Evolutionary conservation across 2,797 vertebrate genomes (phyloP).

Genomic region (Centropyge bicolor): DNA sequence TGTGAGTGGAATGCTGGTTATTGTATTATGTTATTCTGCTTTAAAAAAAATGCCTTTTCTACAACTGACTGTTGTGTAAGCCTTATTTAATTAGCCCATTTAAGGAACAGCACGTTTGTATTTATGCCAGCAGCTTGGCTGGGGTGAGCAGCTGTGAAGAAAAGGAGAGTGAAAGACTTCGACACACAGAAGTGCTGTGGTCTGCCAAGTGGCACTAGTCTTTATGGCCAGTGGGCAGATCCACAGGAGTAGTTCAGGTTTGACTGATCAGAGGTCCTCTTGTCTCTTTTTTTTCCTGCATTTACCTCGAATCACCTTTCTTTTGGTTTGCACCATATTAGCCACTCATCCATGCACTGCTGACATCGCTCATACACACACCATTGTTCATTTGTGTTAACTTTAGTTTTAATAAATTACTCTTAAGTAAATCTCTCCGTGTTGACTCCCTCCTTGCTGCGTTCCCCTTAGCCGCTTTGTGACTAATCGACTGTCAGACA

Average conservation of each 20-base stretch:
- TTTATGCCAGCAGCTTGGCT: conserved; percentile 9
- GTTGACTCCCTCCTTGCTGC: not conserved
- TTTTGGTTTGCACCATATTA: not conserved
- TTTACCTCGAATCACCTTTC: not conserved
- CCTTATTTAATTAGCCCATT: conserved; percentile 8
- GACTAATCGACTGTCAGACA: not conserved
- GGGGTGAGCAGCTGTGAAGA: not conserved
- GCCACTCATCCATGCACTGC: not conserved
- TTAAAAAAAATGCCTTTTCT: not conserved
- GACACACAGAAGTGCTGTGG: conserved; percentile 17
- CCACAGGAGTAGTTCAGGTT: conserved; percentile 1
- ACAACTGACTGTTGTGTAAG: conserved; percentile 9
- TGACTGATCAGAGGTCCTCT: not conserved
- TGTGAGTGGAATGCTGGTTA: conserved; percentile 27
- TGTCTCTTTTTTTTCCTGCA: too few species aligned
- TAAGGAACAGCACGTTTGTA: not conserved
- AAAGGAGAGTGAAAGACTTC: conserved; percentile 2
- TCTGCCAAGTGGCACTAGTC: not conserved
- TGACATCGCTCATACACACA: not conserved
- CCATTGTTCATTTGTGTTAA: not conserved
- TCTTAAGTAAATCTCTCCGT: not conserved
- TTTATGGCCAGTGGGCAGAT: conserved; percentile 1
- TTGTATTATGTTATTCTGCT: conserved; percentile 38
- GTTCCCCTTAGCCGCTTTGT: not conserved
- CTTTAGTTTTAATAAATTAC: not conserved